phyloP scores from a whole-genome alignment of 2,113 vertebrate species.

The Festucalex cinctus region DNA sequence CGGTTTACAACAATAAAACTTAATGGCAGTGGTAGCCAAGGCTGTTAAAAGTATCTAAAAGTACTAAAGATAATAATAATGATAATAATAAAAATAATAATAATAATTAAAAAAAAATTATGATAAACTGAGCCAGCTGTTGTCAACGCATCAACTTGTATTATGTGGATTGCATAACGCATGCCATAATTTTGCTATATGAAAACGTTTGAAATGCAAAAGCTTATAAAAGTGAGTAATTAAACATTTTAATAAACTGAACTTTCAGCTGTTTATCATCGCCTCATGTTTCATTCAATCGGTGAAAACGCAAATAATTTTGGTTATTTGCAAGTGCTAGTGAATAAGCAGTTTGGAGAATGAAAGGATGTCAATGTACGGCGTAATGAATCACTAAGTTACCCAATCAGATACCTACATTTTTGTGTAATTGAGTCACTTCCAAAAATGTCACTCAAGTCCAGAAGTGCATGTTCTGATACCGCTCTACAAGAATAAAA shows the following conservation, averaged over 20 bases:
- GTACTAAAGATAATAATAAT: too few relatives aligned
- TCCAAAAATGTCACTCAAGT: too few relatives aligned
- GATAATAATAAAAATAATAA: too few relatives aligned
- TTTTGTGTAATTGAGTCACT: too few relatives aligned
- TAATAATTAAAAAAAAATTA: not conserved
- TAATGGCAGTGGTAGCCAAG: too few relatives aligned
- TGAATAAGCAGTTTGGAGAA: too few relatives aligned
- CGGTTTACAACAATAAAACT: not conserved
- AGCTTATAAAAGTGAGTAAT: not conserved
- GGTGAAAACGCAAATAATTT: not conserved
- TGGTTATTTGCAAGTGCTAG: too few relatives aligned
- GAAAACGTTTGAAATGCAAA: not conserved
- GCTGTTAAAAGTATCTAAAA: too few relatives aligned
- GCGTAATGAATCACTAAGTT: too few relatives aligned
- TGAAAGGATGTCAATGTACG: not conserved
- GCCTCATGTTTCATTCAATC: not conserved
- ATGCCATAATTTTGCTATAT: not conserved
- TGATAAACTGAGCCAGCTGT: not conserved
- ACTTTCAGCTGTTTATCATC: not conserved
- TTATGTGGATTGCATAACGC: not conserved
- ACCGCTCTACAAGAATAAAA: too few relatives aligned
- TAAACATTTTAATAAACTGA: not conserved
- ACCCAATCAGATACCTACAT: too few relatives aligned
- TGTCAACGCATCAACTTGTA: not conserved
- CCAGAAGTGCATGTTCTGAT: too few relatives aligned